Conservation (phyloP, 1,140 invertebrate genomes). For the Agraylea sexmaculata region DNA sequence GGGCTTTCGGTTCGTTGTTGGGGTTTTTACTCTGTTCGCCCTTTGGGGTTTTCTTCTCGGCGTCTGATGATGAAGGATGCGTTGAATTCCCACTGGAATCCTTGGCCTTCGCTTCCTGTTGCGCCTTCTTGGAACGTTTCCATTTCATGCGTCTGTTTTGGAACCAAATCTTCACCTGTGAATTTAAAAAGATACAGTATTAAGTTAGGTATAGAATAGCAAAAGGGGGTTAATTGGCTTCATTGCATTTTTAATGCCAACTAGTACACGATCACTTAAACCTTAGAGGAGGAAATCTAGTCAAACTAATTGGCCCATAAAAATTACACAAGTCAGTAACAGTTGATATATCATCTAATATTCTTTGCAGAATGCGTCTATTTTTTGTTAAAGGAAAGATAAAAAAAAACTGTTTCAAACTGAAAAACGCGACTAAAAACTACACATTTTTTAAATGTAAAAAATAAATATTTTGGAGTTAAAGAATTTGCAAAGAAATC, state of each 20-base stretch:
- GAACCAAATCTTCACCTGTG: slow-evolving; percentile 91
- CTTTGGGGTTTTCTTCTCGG: slow-evolving; percentile 29
- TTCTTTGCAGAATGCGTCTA: too few species aligned
- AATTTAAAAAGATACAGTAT: slow-evolving; percentile 20
- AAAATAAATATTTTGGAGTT: too few species aligned
- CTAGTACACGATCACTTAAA: neutral
- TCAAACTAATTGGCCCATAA: too few species aligned
- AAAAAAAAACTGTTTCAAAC: too few species aligned
- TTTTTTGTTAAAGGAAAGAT: too few species aligned
- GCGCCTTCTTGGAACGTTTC: slow-evolving; percentile 89
- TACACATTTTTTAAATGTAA: too few species aligned
- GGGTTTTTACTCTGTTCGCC: slow-evolving; percentile 27
- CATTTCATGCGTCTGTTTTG: slow-evolving; percentile 93
- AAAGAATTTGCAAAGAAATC: too few species aligned
- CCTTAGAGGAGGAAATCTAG: too few species aligned
- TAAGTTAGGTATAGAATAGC: neutral
- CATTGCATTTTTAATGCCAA: neutral
- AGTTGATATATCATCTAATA: too few species aligned
- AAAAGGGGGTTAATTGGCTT: neutral
- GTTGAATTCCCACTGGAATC: slow-evolving; percentile 27
- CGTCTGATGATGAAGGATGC: slow-evolving; percentile 23
- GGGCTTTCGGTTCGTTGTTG: slow-evolving; percentile 24
- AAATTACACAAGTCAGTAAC: too few species aligned
- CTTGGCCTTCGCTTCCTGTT: slow-evolving; percentile 56
- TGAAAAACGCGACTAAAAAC: too few species aligned